A percentile compares a stretch with the other conserved stretches of the same genome.
These are phyloP conservation scores for Whitmania pigra DNA, from an alignment of 1,140 invertebrate species.

Conservation along the genomic window DNA sequence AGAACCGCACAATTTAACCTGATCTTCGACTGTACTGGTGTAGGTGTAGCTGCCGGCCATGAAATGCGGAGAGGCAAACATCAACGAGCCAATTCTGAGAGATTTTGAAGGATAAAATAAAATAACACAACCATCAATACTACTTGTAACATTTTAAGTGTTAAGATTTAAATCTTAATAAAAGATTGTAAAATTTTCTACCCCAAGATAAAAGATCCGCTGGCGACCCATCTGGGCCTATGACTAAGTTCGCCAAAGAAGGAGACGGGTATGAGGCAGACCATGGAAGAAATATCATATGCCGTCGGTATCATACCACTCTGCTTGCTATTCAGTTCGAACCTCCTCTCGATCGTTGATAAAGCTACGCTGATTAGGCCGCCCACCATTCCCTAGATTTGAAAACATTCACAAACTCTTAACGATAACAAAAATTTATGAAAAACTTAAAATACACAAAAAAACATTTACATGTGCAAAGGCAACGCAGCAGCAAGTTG, in stretches of 20 bases:
- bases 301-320: slow-evolving; percentile 64
- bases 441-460: too few relatives aligned
- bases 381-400: slow-evolving; percentile 61
- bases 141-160: background rate
- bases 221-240: slow-evolving; percentile 63
- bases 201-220: slow-evolving; percentile 48
- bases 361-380: slow-evolving; percentile 78
- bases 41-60: slow-evolving; percentile 42
- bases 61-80: slow-evolving; percentile 87
- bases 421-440: background rate
- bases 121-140: background rate
- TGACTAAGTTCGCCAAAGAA: slow-evolving; percentile 69
- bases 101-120: background rate
- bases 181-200: background rate
- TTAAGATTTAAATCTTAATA: background rate
- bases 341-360: slow-evolving; percentile 71
- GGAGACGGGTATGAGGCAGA: slow-evolving; percentile 67
- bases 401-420: too few relatives aligned
- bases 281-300: slow-evolving; percentile 70
- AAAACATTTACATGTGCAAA: slow-evolving; percentile 50
- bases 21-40: background rate
- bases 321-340: slow-evolving; percentile 59
- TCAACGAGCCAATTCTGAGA: slow-evolving; percentile 61
- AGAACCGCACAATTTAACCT: slow-evolving; percentile 13
- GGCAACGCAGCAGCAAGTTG: slow-evolving; percentile 64